These are phyloP conservation scores for Nezara viridula DNA, from an alignment of 2,888 invertebrate genomes.

Conservation along the genomic window DNA sequence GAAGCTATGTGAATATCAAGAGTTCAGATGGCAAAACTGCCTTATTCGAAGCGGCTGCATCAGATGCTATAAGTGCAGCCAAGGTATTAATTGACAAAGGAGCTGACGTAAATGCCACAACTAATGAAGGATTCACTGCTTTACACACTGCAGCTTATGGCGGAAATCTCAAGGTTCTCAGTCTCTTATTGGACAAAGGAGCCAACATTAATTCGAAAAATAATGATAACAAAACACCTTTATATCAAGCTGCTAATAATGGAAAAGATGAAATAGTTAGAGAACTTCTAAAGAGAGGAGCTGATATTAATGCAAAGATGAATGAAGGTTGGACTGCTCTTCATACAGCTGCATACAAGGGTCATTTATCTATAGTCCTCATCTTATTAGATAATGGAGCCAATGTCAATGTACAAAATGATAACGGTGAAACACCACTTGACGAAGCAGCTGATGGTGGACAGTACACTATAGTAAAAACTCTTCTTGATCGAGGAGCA, in stretches of 20 bases:
- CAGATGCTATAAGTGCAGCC: background rate
- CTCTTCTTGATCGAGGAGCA: background rate
- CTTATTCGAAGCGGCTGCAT: conserved; percentile 2
- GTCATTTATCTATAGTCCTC: conserved; percentile 14
- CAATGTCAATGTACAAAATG: conserved; percentile 4
- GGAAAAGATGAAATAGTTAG: conserved; percentile 1
- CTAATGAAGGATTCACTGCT: conserved; percentile 38
- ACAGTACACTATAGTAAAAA: background rate
- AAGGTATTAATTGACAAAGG: conserved; percentile 28
- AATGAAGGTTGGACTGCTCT: conserved; percentile 42
- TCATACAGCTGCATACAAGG: conserved; percentile 36
- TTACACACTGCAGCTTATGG: conserved; percentile 40
- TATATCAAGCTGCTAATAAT: conserved; percentile 23
- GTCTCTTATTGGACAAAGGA: conserved; percentile 42
- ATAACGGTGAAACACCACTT: conserved; percentile 29
- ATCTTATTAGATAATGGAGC: conserved; percentile 8
- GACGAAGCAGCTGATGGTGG: conserved; percentile 42
- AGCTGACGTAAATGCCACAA: conserved; percentile 37
- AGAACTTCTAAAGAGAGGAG: background rate
- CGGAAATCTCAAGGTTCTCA: background rate
- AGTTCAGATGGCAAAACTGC: conserved; percentile 23
- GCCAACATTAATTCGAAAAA: conserved; percentile 25
- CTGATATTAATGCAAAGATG: conserved; percentile 41
- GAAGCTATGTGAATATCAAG: conserved; percentile 29
- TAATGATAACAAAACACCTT: background rate